Evolutionary conservation across 1,140 invertebrate species (phyloP), one percentile per base, ranked within the genome.

Genomic region (Bradysia coprophila): DNA sequence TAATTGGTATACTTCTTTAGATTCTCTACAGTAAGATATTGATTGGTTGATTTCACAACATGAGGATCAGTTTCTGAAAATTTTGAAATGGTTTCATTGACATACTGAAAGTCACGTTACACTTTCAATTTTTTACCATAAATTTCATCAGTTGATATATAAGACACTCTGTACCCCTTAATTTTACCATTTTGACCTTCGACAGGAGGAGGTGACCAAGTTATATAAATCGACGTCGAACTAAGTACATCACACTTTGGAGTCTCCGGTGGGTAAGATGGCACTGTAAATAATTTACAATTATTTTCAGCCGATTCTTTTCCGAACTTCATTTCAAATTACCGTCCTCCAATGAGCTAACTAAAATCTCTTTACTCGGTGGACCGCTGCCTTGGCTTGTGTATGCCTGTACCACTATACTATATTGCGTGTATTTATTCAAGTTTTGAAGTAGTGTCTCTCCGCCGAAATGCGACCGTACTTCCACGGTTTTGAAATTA

Each of bases 381-480:
- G 90, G 90, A 21, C 91, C 90, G 34, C 81, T 75, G 1, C 92
- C 92, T 47, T 87, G 72, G 24, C 80, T 81, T 51, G 95, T 97
- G 55, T 88, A 94, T 2, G 90, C 87, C 58, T 94, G 88, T 0
- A 96, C 84, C 21, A 91, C 77, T 2, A 94, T 75, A 36, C 76
- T 78, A 59, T 94, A 94, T n/a, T 77, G 73, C 0, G 88, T 84
- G 58, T 76, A 91, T 59, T 89, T 89, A 52, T 80, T 73, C 21
- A 95, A 64, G 16, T 75, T 77, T 33, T 70, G 67, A 6, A 85
- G 56, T 9, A 67, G 63, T 2, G 63, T 61, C 41, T 78, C 75
- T 4, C 78, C 75, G 0, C 78, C 73, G 45, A 68, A 80, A 49
- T 75, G 72, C 9, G 66, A 55, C 48, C 72, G 54, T 46, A 74